These are phyloP conservation scores for Enchytraeus crypticus DNA, from an alignment of 2,888 invertebrate genomes.

Conservation along the genomic window DNA sequence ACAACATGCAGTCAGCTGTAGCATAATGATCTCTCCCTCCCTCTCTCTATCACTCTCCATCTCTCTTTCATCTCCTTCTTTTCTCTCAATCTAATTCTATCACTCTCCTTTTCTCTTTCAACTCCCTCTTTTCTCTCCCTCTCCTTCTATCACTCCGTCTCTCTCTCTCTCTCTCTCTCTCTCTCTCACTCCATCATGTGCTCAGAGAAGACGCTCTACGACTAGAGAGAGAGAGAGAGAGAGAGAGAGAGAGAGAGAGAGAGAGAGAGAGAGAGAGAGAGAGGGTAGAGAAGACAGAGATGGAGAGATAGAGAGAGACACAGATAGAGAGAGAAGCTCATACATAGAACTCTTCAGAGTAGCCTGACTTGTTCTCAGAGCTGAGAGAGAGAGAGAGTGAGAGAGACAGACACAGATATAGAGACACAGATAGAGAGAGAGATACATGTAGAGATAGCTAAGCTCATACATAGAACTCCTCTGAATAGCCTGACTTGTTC, in stretches of 20 bases:
- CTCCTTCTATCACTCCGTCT: no score
- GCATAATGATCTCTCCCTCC: no score
- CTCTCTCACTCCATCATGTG: slow-evolving; percentile 81
- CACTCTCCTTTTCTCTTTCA: no score
- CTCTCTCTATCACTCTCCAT: no score
- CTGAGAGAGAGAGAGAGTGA: background rate
- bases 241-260: no score
- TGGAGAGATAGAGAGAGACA: background rate
- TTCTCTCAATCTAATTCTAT: no score
- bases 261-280: no score
- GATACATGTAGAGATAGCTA: background rate
- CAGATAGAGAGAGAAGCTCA: background rate
- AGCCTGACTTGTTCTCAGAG: background rate
- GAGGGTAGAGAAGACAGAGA: background rate
- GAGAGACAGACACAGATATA: background rate
- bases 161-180: background rate
- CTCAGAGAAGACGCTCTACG: no score
- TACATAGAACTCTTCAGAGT: background rate
- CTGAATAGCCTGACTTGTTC: no score
- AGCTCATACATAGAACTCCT: background rate
- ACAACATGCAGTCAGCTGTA: no score
- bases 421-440: background rate
- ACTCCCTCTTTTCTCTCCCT: background rate
- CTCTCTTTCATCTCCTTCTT: no score
- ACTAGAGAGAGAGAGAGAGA: no score